Evolutionary conservation across 2,113 vertebrate species (phyloP), one percentile per base, ranked within the genome.

Genomic region (Grus americana): DNA sequence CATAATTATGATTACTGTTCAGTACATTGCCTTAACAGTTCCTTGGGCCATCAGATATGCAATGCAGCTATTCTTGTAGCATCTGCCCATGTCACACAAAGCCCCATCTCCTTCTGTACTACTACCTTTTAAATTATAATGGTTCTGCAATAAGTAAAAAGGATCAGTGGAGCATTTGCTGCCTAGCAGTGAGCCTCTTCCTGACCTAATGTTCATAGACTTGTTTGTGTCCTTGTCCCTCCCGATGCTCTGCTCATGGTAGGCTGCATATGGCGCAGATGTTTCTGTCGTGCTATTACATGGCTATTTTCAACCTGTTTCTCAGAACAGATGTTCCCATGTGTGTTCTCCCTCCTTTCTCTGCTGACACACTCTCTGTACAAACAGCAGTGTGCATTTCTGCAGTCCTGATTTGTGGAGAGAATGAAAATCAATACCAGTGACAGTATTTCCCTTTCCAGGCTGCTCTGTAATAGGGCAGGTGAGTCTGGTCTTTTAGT

Each of bases 241-340:
- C 57, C 59, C 2, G 15, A 49, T 59, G 44, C 18, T 73, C 57
- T 58, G 62, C 75, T 89, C 46, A 20, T 46, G 62, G 70, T 70
- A 66, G 63, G 57, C 50, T 87, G 81, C 71, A 21, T 58, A 62
- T 14, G 32, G 63, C 5, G 0, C 93, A 96, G 92, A 95, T 95
- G 94, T 96, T 96, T 93, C 94, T 94, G 80, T 92, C 30, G 10
- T 95, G 82, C 89, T 85, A 90, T 88, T 67, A 79, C 88, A 94
- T 62, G 52, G 32, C 91, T 96, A 83, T 97, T 95, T 96, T 97
- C 95, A 96, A 96, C 93, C 81, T 90, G 85, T 86, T 94, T 95
- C 96, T 96, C 19, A 1, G 86, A 98, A 88, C 97, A 98, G 97
- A 97, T 98, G 96, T 97, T 98, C 86, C 93, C 67, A n/a, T 10